Percentiles rank a stretch among this genome's conserved stretches.
phyloP scores from a whole-genome alignment of 2,797 vertebrate species.

The Psittacula echo region DNA sequence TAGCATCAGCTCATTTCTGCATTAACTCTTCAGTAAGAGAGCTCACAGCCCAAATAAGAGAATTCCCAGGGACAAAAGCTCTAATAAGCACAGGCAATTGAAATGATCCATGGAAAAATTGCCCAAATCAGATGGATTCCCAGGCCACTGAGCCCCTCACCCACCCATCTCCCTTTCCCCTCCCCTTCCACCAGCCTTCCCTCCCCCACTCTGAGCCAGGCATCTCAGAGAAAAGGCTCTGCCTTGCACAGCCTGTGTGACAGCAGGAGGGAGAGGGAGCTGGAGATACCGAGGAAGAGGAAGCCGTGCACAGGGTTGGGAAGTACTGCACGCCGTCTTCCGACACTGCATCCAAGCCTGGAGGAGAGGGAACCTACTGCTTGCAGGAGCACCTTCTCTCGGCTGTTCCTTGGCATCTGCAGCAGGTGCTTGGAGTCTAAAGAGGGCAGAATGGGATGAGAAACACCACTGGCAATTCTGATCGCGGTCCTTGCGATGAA shows the following conservation, averaged over 20 bases:
- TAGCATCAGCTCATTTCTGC: background rate
- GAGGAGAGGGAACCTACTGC: background rate
- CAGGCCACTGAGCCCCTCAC: constrained; percentile 31
- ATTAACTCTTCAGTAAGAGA: background rate
- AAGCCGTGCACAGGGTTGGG: background rate
- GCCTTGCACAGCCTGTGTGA: constrained; percentile 76
- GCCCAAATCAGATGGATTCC: constrained; percentile 45
- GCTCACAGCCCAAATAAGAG: background rate
- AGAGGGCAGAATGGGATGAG: constrained; percentile 59
- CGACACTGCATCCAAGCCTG: background rate
- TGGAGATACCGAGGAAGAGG: background rate
- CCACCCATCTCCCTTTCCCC: constrained; percentile 33
- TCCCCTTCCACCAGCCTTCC: constrained; percentile 44
- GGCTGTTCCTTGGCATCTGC: background rate
- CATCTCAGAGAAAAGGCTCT: constrained; percentile 67
- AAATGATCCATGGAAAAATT: constrained; percentile 8
- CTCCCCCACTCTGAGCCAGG: constrained; percentile 59
- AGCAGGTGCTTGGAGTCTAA: background rate
- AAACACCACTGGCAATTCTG: background rate
- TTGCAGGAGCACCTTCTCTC: background rate
- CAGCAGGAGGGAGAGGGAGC: constrained; percentile 65
- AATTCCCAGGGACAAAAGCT: background rate
- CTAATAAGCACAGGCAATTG: background rate
- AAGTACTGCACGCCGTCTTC: background rate
- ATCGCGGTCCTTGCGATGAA: background rate